phyloP scores from a whole-genome alignment of 2,888 invertebrate genomes.

The Spodoptera picta region DNA sequence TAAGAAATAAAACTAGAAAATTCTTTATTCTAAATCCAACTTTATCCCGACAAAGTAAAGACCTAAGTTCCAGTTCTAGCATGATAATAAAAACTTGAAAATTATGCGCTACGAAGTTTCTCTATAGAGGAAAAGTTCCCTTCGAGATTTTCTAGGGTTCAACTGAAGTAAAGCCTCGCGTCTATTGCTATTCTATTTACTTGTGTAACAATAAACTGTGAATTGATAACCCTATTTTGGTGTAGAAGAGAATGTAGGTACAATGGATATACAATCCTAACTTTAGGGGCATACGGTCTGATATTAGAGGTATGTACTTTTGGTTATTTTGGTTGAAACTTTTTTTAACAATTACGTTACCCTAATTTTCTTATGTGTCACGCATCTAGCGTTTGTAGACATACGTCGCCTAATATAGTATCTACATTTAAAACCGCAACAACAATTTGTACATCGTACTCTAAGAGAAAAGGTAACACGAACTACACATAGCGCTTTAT shows the following conservation, averaged over 20 bases:
- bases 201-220: constrained; percentile 28
- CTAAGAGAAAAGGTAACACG: too few species aligned
- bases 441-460: too few species aligned
- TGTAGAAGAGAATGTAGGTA: too few species aligned
- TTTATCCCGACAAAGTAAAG: constrained; percentile 46
- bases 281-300: too few species aligned
- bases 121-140: constrained; percentile 54
- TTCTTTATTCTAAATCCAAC: constrained; percentile 38
- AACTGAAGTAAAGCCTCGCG: constrained; percentile 49
- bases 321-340: neutral
- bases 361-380: too few species aligned
- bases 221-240: constrained; percentile 21
- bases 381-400: too few species aligned
- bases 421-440: too few species aligned
- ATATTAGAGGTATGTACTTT: neutral
- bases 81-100: constrained; percentile 62
- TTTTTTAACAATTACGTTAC: neutral
- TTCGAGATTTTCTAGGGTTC: constrained; percentile 50
- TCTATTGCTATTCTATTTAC: constrained; percentile 48
- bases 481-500: too few species aligned
- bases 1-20: constrained; percentile 34
- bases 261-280: neutral
- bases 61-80: constrained; percentile 36
- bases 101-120: constrained; percentile 65
- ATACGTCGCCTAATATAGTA: too few species aligned